A percentile compares a stretch with the other conserved stretches of the same genome.
Conservation (phyloP, 2,113 vertebrate species). For the Gracilinanus agilis region DNA sequence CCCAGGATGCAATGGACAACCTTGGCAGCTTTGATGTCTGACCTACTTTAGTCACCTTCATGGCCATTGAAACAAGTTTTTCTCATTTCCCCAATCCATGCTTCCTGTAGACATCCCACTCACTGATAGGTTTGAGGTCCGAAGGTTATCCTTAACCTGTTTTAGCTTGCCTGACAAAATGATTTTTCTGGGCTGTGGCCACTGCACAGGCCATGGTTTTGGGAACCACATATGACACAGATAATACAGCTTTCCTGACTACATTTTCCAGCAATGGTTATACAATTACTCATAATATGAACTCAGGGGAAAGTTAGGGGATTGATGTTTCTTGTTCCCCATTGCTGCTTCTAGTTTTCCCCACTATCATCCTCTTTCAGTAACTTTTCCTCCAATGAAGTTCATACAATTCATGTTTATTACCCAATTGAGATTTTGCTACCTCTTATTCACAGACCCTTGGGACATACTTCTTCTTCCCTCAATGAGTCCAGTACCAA, state of each 20-base stretch:
- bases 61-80: too few relatives aligned
- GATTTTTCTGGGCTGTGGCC: too few relatives aligned
- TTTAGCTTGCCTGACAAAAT: too few relatives aligned
- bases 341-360: background rate
- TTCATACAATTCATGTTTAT: background rate
- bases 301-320: background rate
- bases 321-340: background rate
- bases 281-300: background rate
- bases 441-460: background rate
- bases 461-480: background rate
- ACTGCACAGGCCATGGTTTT: too few relatives aligned
- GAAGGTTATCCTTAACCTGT: too few relatives aligned
- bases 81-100: too few relatives aligned
- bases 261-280: constrained; percentile 26
- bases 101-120: too few relatives aligned
- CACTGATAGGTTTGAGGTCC: too few relatives aligned
- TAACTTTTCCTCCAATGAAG: background rate
- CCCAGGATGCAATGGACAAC: too few relatives aligned
- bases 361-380: background rate
- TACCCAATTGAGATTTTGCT: background rate
- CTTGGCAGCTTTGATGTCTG: too few relatives aligned
- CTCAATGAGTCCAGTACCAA: background rate
- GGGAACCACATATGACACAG: too few relatives aligned
- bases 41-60: too few relatives aligned
- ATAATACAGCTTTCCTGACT: background rate